phyloP scores from a whole-genome alignment of 2,888 invertebrate species.

The Cyaniris semiargus region DNA sequence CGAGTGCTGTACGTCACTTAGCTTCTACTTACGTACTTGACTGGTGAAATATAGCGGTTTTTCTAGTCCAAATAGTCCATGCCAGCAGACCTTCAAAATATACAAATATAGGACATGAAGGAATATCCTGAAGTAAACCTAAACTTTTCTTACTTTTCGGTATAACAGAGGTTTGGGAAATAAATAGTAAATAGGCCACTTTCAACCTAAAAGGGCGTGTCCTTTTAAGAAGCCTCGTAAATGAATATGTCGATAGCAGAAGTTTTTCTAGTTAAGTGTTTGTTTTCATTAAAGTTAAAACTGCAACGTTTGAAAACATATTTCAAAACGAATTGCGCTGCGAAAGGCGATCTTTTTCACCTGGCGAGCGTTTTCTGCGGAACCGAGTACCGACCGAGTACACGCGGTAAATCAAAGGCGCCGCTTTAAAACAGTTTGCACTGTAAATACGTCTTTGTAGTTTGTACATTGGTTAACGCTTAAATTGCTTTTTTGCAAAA shows the following conservation, averaged over 20 bases:
- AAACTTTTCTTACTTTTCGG: too few species aligned
- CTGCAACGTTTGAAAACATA: neutral
- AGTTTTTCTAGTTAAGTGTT: neutral
- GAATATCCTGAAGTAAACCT: neutral
- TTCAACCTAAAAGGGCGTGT: too few species aligned
- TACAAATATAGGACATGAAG: too few species aligned
- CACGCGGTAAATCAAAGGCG: neutral
- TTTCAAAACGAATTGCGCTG: neutral
- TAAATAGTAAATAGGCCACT: too few species aligned
- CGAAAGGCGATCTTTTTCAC: conserved; percentile 9
- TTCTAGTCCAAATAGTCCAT: neutral
- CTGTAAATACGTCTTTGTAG: conserved; percentile 1
- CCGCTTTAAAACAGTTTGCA: conserved; percentile 7
- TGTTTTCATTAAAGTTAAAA: neutral
- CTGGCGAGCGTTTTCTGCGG: neutral
- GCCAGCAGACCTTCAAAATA: too few species aligned
- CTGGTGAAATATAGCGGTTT: neutral
- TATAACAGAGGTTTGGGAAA: too few species aligned
- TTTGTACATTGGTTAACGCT: neutral
- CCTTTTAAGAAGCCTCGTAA: neutral
- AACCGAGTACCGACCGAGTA: neutral
- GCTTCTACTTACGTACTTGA: conserved; percentile 4
- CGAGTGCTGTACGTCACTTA: neutral
- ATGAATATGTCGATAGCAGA: neutral
- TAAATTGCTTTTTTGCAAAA: neutral